Percentiles rank a stretch among this genome's conserved stretches.
Conservation (phyloP, 2,888 invertebrate genomes). For the Zootermopsis nevadensis region DNA sequence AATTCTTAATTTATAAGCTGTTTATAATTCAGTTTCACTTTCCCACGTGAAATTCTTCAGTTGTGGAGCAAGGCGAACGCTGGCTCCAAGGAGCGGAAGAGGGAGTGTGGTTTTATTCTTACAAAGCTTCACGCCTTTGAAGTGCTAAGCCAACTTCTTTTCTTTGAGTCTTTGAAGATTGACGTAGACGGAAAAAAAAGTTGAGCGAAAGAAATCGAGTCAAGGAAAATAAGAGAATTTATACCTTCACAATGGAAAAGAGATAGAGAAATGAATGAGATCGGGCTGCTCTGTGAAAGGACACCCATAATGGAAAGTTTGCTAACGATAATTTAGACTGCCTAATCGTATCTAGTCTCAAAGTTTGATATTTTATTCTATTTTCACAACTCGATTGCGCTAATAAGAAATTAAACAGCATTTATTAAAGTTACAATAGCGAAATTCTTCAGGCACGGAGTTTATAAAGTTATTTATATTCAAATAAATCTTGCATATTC, state of each 20-base stretch:
- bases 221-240: constrained; percentile 13
- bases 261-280: background rate
- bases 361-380: background rate
- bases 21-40: background rate
- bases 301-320: background rate
- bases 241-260: constrained; percentile 23
- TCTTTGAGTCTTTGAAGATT: constrained; percentile 22
- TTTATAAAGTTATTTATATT: no score
- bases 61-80: background rate
- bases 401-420: no score
- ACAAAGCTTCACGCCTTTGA: constrained; percentile 22
- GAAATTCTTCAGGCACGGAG: no score
- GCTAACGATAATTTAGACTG: background rate
- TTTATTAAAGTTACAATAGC: no score
- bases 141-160: constrained; percentile 28
- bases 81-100: background rate
- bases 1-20: background rate
- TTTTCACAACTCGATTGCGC: background rate
- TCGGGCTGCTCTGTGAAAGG: constrained; percentile 1
- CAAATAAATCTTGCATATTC: no score
- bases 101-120: background rate
- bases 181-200: constrained; percentile 11
- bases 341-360: background rate
- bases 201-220: constrained; percentile 10
- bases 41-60: background rate